Evolutionary conservation across 2,797 vertebrate species (phyloP).

Genomic region (Melanotaenia parkinsoni): DNA sequence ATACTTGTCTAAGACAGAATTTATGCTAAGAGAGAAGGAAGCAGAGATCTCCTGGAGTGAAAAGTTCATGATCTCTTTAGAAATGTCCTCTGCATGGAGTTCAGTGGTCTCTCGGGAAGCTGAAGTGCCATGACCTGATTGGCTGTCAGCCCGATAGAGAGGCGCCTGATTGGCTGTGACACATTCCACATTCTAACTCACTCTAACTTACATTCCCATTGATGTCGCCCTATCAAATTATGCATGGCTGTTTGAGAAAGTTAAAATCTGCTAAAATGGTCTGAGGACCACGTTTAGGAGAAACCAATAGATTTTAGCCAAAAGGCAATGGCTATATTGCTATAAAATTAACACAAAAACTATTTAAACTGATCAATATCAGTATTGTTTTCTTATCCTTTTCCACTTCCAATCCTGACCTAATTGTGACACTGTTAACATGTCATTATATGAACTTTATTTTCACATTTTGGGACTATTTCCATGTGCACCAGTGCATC

Average conservation of each 20-base stretch:
- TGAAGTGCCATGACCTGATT: constrained; percentile 79
- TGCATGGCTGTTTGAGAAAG: constrained; percentile 44
- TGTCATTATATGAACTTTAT: constrained; percentile 7
- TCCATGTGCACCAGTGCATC: constrained; percentile 46
- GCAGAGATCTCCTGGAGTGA: constrained; percentile 74
- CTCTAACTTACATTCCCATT: constrained; percentile 63
- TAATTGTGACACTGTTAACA: constrained; percentile 45
- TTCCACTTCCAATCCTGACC: constrained; percentile 35
- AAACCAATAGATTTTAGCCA: constrained; percentile 1
- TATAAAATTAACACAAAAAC: constrained; percentile 6
- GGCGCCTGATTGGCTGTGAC: constrained; percentile 78
- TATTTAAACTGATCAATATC: constrained; percentile 26
- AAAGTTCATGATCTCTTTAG: constrained; percentile 78
- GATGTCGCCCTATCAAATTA: constrained; percentile 61
- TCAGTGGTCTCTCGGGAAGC: constrained; percentile 68
- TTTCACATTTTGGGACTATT: constrained; percentile 26
- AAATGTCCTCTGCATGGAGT: constrained; percentile 71
- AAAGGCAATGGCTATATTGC: constrained; percentile 3
- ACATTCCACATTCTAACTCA: constrained; percentile 70
- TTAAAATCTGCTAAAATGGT: constrained; percentile 54
- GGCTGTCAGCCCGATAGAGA: constrained; percentile 74
- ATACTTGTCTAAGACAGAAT: constrained; percentile 50
- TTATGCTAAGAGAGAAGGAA: constrained; percentile 60
- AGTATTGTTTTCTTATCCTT: constrained; percentile 26
- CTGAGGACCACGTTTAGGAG: neutral